Evolutionary conservation across 2,113 vertebrate genomes (phyloP).

Genomic region (Anas platyrhynchos): DNA sequence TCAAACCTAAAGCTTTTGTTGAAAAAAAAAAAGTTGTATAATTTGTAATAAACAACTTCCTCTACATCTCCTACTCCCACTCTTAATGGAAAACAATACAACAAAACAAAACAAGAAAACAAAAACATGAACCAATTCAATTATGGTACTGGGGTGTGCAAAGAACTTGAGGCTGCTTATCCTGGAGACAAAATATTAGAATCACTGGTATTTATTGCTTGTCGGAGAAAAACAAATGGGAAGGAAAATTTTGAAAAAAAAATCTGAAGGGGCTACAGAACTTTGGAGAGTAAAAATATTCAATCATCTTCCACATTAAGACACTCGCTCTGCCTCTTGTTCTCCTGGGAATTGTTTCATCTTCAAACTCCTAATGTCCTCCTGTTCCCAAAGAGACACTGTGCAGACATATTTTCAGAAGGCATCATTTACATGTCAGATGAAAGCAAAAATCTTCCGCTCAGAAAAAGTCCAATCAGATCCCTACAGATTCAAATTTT

Average conservation of each 20-base stretch:
- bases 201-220: not conserved
- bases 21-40: not conserved
- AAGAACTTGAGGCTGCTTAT: not conserved
- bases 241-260: not conserved
- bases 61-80: not conserved
- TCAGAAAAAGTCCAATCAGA: not conserved
- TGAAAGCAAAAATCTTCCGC: not conserved
- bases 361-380: not conserved
- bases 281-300: not conserved
- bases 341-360: not conserved
- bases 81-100: not conserved
- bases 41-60: not conserved
- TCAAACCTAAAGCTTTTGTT: not conserved
- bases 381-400: not conserved
- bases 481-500: not conserved
- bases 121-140: not conserved
- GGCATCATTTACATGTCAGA: not conserved
- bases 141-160: not conserved
- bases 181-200: not conserved
- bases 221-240: not conserved
- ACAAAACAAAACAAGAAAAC: too few relatives aligned
- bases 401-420: not conserved
- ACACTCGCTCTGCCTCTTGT: not conserved
- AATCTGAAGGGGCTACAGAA: not conserved
- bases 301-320: accelerated